Evolutionary conservation across 1,140 invertebrate genomes (phyloP).

Genomic region (Agrypnia vestita): DNA sequence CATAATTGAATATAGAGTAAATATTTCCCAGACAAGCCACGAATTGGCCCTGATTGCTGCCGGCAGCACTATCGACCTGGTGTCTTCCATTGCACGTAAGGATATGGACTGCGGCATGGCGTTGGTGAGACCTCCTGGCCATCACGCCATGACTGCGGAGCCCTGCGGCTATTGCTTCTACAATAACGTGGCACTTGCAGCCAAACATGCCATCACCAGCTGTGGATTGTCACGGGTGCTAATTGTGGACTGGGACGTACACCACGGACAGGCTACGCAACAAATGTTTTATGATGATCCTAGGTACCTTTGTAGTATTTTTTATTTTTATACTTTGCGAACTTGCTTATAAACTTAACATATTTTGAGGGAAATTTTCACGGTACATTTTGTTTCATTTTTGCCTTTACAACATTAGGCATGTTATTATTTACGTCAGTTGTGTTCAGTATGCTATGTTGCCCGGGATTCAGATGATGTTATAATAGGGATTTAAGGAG

Average conservation of each 20-base stretch:
- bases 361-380: too few relatives aligned
- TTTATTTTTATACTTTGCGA: conserved; percentile 13
- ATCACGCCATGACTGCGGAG: conserved; percentile 94
- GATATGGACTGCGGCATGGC: conserved; percentile 91
- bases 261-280: conserved; percentile 97
- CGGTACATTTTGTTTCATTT: too few relatives aligned
- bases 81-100: conserved; percentile 80
- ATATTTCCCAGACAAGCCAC: conserved; percentile 82
- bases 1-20: too few relatives aligned
- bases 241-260: conserved; percentile 98
- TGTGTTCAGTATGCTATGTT: too few relatives aligned
- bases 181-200: conserved; percentile 96
- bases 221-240: conserved; percentile 80
- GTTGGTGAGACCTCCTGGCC: conserved; percentile 91
- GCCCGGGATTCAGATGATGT: too few relatives aligned
- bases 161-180: conserved; percentile 97
- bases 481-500: too few relatives aligned
- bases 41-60: conserved; percentile 82
- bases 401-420: too few relatives aligned
- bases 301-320: too few relatives aligned
- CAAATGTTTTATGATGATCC: conserved; percentile 95
- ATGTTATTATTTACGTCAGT: too few relatives aligned
- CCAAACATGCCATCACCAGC: conserved; percentile 83
- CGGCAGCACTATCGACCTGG: conserved; percentile 87
- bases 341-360: too few relatives aligned